Percentiles rank a stretch among this genome's conserved stretches.
Evolutionary conservation across 2,888 invertebrate genomes (phyloP).

Genomic region (Acanthosepion lycidas): DNA sequence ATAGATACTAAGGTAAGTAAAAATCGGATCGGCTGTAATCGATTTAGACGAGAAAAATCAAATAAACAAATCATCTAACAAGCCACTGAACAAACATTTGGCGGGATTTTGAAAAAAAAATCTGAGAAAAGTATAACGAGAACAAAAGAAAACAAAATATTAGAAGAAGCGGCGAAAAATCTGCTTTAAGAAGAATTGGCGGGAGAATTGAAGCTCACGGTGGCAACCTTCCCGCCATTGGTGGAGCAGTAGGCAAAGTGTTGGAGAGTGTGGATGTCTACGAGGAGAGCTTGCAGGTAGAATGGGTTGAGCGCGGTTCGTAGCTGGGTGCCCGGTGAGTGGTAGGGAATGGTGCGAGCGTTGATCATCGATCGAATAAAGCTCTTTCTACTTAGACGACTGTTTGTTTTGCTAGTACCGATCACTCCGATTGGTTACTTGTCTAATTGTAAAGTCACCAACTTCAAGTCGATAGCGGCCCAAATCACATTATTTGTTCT

Average conservation of each 20-base stretch:
- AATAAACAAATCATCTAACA: neutral
- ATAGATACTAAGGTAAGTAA: neutral
- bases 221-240: neutral
- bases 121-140: neutral
- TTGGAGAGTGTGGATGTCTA: neutral
- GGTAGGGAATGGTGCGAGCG: neutral
- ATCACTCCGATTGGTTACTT: neutral
- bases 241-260: neutral
- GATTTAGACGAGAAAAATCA: neutral
- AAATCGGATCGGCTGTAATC: neutral
- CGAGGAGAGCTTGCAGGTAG: neutral
- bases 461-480: neutral
- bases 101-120: neutral
- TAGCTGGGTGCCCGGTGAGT: neutral
- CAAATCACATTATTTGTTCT: neutral
- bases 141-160: neutral
- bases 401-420: conserved; percentile 4
- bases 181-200: neutral
- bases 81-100: conserved; percentile 20
- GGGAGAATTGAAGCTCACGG: neutral
- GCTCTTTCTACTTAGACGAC: neutral
- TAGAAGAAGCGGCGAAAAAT: neutral
- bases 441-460: neutral
- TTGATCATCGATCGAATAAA: neutral
- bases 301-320: neutral